phyloP scores from a whole-genome alignment of 2,113 vertebrate genomes.

The Atherinomorus stipes region DNA sequence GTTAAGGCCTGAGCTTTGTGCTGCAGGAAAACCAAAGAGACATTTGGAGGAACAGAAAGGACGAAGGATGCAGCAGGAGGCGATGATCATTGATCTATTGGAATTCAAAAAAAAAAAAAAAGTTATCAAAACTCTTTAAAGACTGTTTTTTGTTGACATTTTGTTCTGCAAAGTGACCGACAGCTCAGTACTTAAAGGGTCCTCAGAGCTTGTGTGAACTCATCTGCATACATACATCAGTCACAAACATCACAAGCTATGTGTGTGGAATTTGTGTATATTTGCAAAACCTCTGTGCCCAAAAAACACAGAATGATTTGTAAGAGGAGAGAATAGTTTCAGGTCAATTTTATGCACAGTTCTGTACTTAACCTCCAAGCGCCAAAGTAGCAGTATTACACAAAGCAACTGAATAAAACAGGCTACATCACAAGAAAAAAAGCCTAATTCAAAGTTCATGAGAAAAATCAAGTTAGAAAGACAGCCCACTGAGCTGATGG shows the following conservation, averaged over 20 bases:
- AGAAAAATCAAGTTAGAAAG: no score
- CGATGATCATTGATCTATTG: not conserved
- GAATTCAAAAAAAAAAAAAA: not conserved
- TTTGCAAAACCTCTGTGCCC: not conserved
- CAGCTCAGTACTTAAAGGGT: not conserved
- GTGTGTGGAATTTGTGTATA: not conserved
- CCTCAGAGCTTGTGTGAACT: not conserved
- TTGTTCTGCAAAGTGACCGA: constrained; percentile 41
- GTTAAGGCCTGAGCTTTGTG: constrained; percentile 43
- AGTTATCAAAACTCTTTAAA: constrained; percentile 19
- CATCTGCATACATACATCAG: not conserved
- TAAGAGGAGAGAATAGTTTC: constrained; percentile 6
- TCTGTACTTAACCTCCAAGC: constrained; percentile 1
- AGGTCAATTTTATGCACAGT: not conserved
- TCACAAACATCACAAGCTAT: not conserved
- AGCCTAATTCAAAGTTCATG: no score
- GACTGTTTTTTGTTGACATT: constrained; percentile 18
- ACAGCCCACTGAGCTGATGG: no score
- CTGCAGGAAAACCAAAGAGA: not conserved
- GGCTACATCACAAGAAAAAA: no score
- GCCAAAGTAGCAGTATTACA: no score
- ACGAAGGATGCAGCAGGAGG: not conserved
- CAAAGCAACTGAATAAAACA: no score
- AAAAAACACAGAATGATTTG: constrained; percentile 7
- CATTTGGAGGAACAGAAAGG: not conserved